These are phyloP conservation scores for Centropus unirufus DNA, from an alignment of 2,113 vertebrate genomes.

Conservation along the genomic window DNA sequence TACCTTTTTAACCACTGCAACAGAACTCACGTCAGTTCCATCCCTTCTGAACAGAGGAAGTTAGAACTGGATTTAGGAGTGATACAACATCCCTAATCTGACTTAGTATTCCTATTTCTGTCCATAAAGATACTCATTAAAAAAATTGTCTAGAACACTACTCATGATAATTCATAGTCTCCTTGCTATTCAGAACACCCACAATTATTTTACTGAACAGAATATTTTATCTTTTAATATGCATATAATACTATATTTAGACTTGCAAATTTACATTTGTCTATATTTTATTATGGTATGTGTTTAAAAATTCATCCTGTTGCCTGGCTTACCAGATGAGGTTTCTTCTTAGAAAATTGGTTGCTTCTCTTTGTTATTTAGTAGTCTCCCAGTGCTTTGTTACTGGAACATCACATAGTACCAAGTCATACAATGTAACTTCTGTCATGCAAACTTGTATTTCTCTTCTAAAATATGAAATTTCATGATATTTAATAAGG, in stretches of 20 bases:
- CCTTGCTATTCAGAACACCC: neutral
- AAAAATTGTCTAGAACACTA: neutral
- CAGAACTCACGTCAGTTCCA: neutral
- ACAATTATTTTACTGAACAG: constrained; percentile 9
- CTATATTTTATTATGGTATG: neutral
- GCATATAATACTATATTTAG: constrained; percentile 33
- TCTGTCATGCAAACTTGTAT: neutral
- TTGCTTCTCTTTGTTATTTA: neutral
- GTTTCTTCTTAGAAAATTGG: neutral
- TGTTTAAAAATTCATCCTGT: constrained; percentile 29
- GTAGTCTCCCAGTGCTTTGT: neutral
- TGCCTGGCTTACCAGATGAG: neutral
- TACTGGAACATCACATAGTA: neutral
- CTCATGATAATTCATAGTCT: constrained; percentile 17
- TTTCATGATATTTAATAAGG: neutral
- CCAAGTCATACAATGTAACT: neutral
- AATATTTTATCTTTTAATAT: constrained; percentile 40
- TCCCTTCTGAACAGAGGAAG: neutral
- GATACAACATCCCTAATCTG: neutral
- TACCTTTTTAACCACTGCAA: neutral
- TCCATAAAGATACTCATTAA: constrained; percentile 16
- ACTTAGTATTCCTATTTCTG: neutral
- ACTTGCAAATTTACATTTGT: constrained; percentile 35
- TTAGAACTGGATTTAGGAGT: neutral
- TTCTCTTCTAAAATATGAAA: neutral